Conservation (phyloP, 2,113 vertebrate species). For the Typhlomys cinereus region DNA sequence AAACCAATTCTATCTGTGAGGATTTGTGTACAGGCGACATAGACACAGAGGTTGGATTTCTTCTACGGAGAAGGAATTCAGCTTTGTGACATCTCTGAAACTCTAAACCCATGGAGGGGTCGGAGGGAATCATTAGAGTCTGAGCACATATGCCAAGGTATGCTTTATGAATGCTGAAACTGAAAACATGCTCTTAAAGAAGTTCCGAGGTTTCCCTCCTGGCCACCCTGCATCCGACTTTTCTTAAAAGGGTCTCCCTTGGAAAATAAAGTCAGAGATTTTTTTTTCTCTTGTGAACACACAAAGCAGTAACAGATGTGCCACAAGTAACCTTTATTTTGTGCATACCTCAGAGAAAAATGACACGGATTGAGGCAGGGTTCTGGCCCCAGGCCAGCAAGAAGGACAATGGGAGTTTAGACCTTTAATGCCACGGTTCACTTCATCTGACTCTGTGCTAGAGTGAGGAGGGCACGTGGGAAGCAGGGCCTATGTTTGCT, state of each 20-base stretch:
- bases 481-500: neutral
- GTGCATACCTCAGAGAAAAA: constrained; percentile 77
- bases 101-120: constrained; percentile 58
- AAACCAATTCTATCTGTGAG: neutral
- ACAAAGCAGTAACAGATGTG: constrained; percentile 81
- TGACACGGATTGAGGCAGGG: constrained; percentile 31
- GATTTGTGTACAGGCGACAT: constrained; percentile 24
- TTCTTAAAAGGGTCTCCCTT: constrained; percentile 72
- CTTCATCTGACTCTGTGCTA: constrained; percentile 41
- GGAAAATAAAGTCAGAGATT: constrained; percentile 76
- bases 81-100: constrained; percentile 70
- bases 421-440: constrained; percentile 57
- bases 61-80: constrained; percentile 61
- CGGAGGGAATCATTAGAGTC: constrained; percentile 20
- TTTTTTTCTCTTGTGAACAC: constrained; percentile 59
- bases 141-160: constrained; percentile 55
- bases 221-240: constrained; percentile 66
- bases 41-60: constrained; percentile 43
- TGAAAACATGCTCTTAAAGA: constrained; percentile 54
- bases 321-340: constrained; percentile 74
- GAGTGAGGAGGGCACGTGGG: constrained; percentile 24
- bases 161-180: constrained; percentile 57
- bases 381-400: constrained; percentile 70
- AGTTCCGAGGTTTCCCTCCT: constrained; percentile 31
- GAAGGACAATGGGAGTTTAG: constrained; percentile 69